Percentiles rank a stretch among this genome's conserved stretches.
Conservation (phyloP, 2,797 vertebrate genomes). For the Mormyrops boulengeri region DNA sequence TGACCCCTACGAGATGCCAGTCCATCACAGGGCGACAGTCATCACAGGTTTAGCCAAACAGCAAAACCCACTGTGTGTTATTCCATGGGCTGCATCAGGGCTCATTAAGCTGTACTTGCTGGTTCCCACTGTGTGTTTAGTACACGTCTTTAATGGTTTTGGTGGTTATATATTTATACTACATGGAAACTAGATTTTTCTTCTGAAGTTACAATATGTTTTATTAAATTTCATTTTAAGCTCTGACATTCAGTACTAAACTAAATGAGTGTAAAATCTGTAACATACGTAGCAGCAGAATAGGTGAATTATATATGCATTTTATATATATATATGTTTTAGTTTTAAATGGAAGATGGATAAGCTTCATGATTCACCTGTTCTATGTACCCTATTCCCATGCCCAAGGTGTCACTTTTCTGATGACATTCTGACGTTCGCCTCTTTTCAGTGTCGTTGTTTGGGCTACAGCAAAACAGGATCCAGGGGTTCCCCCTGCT, state of each 20-base stretch:
- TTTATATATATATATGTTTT: background rate
- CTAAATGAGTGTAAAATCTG: background rate
- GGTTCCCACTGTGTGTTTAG: background rate
- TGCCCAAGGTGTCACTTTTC: background rate
- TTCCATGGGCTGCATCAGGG: background rate
- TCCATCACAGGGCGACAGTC: background rate
- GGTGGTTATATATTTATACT: background rate
- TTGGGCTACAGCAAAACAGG: background rate
- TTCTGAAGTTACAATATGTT: background rate
- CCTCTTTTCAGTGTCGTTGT: background rate
- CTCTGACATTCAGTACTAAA: background rate
- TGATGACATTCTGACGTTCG: background rate
- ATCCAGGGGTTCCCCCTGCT: background rate
- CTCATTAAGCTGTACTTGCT: background rate
- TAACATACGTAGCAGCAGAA: no score
- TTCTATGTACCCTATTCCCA: background rate
- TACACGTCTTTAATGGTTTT: background rate
- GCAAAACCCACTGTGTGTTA: background rate
- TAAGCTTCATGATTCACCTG: background rate
- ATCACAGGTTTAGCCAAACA: background rate
- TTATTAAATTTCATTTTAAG: background rate
- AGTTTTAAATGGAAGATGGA: background rate
- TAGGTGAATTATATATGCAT: background rate
- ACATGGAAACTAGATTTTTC: background rate
- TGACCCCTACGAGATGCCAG: background rate